Evolutionary conservation across 1,140 invertebrate genomes (phyloP), one percentile per base, ranked within the genome.

Genomic region (Drosophila hydei): DNA sequence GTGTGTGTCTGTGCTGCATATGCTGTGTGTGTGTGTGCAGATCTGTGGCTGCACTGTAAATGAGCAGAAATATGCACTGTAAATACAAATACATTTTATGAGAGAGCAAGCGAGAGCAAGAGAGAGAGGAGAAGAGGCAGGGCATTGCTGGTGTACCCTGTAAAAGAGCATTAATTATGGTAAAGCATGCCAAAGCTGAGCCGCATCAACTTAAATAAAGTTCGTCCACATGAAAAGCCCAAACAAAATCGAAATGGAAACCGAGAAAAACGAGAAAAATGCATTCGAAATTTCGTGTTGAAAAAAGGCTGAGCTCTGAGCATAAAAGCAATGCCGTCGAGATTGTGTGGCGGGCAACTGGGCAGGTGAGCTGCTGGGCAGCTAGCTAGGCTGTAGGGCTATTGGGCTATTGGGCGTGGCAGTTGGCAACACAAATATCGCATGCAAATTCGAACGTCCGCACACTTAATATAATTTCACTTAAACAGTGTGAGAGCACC

Each of bases 391-490:
- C n/a, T n/a, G 27, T 4, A 30, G 30, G 30, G 30, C n/a, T n/a
- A n/a, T n/a, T 2, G 8, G 61, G 25, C 21, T 45, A 50, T 58
- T 30, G 30, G 16, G 45, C 38, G 42, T n/a, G 38, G 60, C 67
- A 67, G 30, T 19, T 62, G 68, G 58, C 60, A 78, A 61, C 75
- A 79, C 59, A 72, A 79, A 84, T 80, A 85, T 85, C 65, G 77
- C 83, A 85, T 85, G 81, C 81, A 85, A 85, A 85, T 85, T 85
- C 68, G 63, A 87, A 25, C 70, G 81, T 80, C 81, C 81, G 77
- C 81, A 77, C 77, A 85, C 81, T 87, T 87, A 87, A 87, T 85
- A 87, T 85, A 85, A 85, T 87, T 85, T 85, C 81, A 85, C 81
- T 87, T 87, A 87, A 85, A 80, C 54, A 48, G 55, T 21, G 12